phyloP scores from a whole-genome alignment of 2,888 invertebrate species.

The Lycia hirtaria region DNA sequence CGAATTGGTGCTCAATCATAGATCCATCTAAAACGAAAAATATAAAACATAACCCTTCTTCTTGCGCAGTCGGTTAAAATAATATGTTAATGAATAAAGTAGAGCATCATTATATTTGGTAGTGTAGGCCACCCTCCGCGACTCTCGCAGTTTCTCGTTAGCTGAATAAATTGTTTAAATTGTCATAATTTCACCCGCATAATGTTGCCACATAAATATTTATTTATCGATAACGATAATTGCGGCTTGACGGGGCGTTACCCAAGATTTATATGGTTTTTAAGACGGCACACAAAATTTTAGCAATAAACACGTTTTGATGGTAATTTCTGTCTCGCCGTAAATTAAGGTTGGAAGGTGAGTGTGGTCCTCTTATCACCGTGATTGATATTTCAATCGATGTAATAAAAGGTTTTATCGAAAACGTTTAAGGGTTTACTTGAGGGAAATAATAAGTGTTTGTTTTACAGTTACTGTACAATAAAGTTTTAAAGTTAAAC shows the following conservation, averaged over 20 bases:
- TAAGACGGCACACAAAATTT: slow-evolving; percentile 26
- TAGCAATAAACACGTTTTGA: neutral
- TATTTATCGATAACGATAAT: slow-evolving; percentile 70
- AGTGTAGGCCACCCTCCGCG: slow-evolving; percentile 62
- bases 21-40: no score
- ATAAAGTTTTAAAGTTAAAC: no score
- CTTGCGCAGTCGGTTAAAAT: neutral
- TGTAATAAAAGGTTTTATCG: slow-evolving; percentile 6
- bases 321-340: slow-evolving; percentile 16
- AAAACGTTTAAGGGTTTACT: neutral
- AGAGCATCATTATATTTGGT: slow-evolving; percentile 46
- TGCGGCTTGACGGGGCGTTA: slow-evolving; percentile 46
- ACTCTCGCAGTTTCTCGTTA: slow-evolving; percentile 62
- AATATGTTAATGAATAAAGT: slow-evolving; percentile 29
- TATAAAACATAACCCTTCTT: neutral
- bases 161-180: slow-evolving; percentile 78
- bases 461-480: neutral
- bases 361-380: neutral
- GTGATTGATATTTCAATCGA: slow-evolving; percentile 18
- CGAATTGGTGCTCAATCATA: no score
- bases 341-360: neutral
- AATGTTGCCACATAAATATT: slow-evolving; percentile 73
- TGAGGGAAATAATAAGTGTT: neutral
- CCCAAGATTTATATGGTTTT: slow-evolving; percentile 56
- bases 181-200: slow-evolving; percentile 77